Base-by-base conservation (phyloP, 2,888 invertebrate genomes). In the Smittia sp. region DNA sequence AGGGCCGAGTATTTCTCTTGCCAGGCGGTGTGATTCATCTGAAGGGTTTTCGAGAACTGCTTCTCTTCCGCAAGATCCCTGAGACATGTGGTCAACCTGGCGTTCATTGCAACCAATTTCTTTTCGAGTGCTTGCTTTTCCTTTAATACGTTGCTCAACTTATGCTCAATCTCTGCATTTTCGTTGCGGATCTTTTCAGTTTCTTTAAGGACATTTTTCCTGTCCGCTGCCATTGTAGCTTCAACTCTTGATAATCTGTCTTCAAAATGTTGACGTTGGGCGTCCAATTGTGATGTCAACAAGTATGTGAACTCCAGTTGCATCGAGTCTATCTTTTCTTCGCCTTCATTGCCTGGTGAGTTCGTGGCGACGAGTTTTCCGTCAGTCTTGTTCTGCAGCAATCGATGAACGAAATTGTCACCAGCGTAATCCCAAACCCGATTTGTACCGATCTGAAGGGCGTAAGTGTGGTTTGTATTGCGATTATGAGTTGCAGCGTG, bases 381-480 rank as follows among this genome's bases (percentile, higher is more conserved):
- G 84, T 98, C 98, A 13, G 90, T 89, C 84, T 98, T 97, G 82
- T 95, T 98, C 84, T 98, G 98, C 22, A 99, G 89, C 46, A 99
- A 85, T 13, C 99, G 89, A 83, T 94, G 93, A 6, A 94, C 93
- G 80, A 92, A 94, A 80, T 92, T 91, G 80, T 92, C 91, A 77
- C 98, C 98, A 70, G 97, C 97, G 81, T 99, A 99, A 80, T 99
- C 99, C 99, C 99, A 99, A 0, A 99, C 99, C 69, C 96, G 86
- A 79, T 97, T 96, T 62, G 94, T 96, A 0, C 97, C 98, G 74
- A 98, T 84, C 80, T 99, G 97, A 86, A 99, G 88, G 3, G 98
- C 95, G 79, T 96, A 99, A 18, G 97, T 97, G 82, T 99, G 99
- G 77, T 96, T 94, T 0, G 99, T 97, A 74, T 93, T 92, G 74